Conservation (phyloP, 2,113 vertebrate species). For the Pituophis catenifer region DNA sequence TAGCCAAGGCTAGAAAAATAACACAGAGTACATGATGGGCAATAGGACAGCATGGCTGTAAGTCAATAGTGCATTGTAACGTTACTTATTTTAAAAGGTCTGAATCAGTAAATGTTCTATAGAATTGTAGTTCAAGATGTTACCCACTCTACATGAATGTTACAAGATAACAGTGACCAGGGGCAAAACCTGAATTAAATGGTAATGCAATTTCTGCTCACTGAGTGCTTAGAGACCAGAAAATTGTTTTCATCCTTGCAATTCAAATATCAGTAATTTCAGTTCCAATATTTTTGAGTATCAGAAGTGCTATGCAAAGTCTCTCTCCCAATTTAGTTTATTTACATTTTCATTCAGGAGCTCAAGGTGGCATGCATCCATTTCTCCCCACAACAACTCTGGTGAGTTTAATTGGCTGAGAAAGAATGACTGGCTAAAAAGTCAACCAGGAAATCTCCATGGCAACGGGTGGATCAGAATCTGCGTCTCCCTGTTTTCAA, state of each 20-base stretch:
- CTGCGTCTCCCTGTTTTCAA: background rate
- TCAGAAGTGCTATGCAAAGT: background rate
- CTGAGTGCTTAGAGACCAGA: background rate
- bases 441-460: background rate
- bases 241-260: background rate
- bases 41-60: background rate
- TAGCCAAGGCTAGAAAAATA: conserved; percentile 14
- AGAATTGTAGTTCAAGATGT: background rate
- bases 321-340: background rate
- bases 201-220: background rate
- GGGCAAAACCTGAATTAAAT: background rate
- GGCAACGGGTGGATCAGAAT: background rate
- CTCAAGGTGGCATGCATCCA: background rate
- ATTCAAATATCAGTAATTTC: conserved; percentile 10
- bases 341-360: background rate
- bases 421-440: background rate
- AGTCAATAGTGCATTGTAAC: background rate
- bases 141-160: background rate
- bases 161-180: background rate
- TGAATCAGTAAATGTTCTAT: background rate
- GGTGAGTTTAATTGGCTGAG: background rate
- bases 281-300: background rate
- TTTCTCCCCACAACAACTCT: background rate
- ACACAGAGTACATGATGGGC: background rate
- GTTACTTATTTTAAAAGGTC: background rate